These are phyloP conservation scores for Drosophila hamatofila DNA, from an alignment of 2,888 invertebrate genomes.

Conservation along the genomic window DNA sequence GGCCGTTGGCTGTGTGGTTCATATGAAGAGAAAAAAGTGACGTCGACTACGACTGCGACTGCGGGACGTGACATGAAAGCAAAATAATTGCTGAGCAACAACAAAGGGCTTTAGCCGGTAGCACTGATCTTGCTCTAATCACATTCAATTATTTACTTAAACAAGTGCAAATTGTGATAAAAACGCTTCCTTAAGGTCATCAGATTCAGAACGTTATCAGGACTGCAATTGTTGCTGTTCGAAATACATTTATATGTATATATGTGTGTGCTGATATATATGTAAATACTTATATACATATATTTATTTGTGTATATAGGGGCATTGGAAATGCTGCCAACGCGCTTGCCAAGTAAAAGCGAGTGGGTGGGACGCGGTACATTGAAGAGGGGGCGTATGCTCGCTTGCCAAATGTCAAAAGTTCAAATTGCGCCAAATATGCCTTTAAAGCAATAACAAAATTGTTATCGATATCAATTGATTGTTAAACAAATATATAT, in stretches of 20 bases:
- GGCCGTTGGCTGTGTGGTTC: slow-evolving; percentile 43
- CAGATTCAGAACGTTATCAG: slow-evolving; percentile 29
- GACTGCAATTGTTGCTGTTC: slow-evolving; percentile 15
- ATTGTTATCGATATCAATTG: slow-evolving; percentile 57
- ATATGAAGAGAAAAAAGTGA: slow-evolving; percentile 45
- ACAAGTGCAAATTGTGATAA: slow-evolving; percentile 51
- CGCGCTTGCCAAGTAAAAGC: slow-evolving; percentile 46
- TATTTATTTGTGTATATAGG: neutral
- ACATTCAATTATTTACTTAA: slow-evolving; percentile 22
- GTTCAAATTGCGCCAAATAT: slow-evolving; percentile 59
- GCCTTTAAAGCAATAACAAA: slow-evolving; percentile 31
- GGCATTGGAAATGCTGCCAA: slow-evolving; percentile 49
- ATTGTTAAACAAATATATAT: slow-evolving; percentile 37
- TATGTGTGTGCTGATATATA: neutral
- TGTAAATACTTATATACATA: neutral
- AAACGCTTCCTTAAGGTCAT: slow-evolving; percentile 29
- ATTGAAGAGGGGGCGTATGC: slow-evolving; percentile 36
- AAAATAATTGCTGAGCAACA: slow-evolving; percentile 48
- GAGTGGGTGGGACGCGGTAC: slow-evolving; percentile 3
- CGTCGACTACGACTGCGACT: slow-evolving; percentile 54
- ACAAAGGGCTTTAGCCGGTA: slow-evolving; percentile 57
- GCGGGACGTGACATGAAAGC: slow-evolving; percentile 79
- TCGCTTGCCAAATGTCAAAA: slow-evolving; percentile 58
- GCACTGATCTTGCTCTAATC: slow-evolving; percentile 33
- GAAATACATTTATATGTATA: slow-evolving; percentile 8